Evolutionary conservation across 1,140 invertebrate genomes (phyloP), one percentile per base, ranked within the genome.

Genomic region (Heterodera schachtii): DNA sequence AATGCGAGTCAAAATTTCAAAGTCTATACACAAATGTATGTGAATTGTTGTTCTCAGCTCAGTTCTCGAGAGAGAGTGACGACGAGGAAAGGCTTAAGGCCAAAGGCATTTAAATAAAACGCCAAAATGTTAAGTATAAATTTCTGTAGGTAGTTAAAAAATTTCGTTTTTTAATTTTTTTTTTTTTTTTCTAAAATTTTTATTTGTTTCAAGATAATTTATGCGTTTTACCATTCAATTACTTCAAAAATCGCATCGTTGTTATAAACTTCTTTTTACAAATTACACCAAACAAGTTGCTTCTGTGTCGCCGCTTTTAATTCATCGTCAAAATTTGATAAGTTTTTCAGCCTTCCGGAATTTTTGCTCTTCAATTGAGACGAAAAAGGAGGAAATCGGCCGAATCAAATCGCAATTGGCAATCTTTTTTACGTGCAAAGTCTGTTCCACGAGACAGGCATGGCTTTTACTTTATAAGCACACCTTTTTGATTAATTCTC

Each of bases 381-480:
- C 57, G 57, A 64, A 13, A 16, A 64, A 64, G 19, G 57, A 64
- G 19, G 57, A 16, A 71, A 46, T 75, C 41, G 74, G 74, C 21
- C 46, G 11, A 73, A 77, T 52, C 21, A 71, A n/a, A 16, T n/a
- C 66, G 44, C 79, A 80, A 78, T 77, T 77, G 75, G 87, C 86
- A 7, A 80, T 87, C 70, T 41, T 67, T 7, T 89, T 88, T 79
- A 89, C 88, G 21, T 89, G 88, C 78, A 89, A 89, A 86, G 88
- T 90, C 21, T 89, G 88, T 74, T 80, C 85, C 41, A 60, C 84
- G 7, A 75, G 86, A 79, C 86, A 88, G 84, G 87, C 88, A 19
- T 60, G 60, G 31, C 71, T n/a, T 16, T 75, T 8, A 21, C 9
- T 67, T 83, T 31, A 13, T 77, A 6, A 60, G 16, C 16, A n/a